Evolutionary conservation across 1,140 invertebrate genomes (phyloP), one percentile per base, ranked within the genome.

Genomic region (silkworm (Bombyx mori)): DNA sequence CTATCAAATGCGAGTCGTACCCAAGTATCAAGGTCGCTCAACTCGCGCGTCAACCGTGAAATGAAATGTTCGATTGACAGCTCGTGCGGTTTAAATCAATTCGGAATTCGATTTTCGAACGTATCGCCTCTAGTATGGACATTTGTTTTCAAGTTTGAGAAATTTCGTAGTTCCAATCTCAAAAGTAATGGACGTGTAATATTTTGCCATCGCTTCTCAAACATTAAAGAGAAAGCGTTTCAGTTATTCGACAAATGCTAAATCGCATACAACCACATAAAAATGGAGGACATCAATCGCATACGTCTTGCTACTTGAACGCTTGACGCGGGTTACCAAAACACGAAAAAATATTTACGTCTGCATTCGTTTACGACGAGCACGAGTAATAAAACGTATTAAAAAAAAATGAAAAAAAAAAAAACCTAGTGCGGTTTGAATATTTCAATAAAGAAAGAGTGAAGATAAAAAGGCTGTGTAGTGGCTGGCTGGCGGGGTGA

Each of bases 391-490:
- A 79, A 76, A 76, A 52, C 66, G 66, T 64, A 65, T 67, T 76
- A 75, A 74, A 71, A 80, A 78, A 78, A 72, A 75, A 72, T 67
- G 67, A 69, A 74, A 71, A 80, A 76, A 78, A 72, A 68, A 66
- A 69, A 57, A 62, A 66, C 69, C 66, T 73, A 65, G 57, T 47
- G 53, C 43, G 57, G 60, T 68, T 77, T 73, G 69, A 80, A 79
- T 76, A 79, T 79, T 78, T 79, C 63, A 77, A 84, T 82, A 81
- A 79, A 80, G 76, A 80, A 82, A 75, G 79, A 77, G 75, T 66
- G 65, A 64, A 67, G 73, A 80, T 80, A 82, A 83, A 83, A 79
- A 82, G 74, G 69, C 68, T 70, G 62, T 55, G 57, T 62, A 59
- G 63, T 63, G 61, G 58, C 60, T 59, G 44, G 47, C 42, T 56